These are phyloP conservation scores for Guaruba guarouba DNA, from an alignment of 2,113 vertebrate genomes.

Conservation along the genomic window DNA sequence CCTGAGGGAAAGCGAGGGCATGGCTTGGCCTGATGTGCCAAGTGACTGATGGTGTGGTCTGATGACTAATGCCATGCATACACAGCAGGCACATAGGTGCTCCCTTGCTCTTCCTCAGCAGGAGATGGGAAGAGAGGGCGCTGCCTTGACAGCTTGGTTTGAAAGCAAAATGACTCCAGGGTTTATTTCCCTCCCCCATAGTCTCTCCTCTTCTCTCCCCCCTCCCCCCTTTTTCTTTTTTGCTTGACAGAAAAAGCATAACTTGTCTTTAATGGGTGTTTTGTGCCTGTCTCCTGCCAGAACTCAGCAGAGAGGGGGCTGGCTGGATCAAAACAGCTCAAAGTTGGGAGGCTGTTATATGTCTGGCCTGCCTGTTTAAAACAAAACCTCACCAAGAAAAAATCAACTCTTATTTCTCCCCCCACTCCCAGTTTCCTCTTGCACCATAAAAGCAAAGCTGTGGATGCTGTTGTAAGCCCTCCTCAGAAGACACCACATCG, in stretches of 20 bases:
- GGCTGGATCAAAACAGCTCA: neutral
- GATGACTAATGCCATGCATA: slow-evolving; percentile 25
- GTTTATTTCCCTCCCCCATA: neutral
- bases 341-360: neutral
- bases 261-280: slow-evolving; percentile 59
- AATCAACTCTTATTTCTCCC: neutral
- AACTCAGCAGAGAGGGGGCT: neutral
- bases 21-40: neutral
- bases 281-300: slow-evolving; percentile 61
- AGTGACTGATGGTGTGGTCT: slow-evolving; percentile 24
- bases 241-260: slow-evolving; percentile 58
- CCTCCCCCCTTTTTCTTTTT: neutral
- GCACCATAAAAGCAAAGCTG: neutral
- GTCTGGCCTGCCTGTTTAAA: slow-evolving; percentile 6
- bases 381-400: neutral
- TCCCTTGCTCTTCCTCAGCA: neutral
- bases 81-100: accelerated
- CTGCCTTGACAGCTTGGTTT: slow-evolving; percentile 54
- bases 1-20: neutral
- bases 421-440: neutral
- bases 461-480: neutral
- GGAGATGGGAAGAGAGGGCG: neutral
- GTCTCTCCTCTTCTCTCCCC: neutral
- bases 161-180: slow-evolving; percentile 42
- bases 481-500: accelerated